Conservation (phyloP, 2,113 vertebrate species). For the Pelmatolapia mariae region DNA sequence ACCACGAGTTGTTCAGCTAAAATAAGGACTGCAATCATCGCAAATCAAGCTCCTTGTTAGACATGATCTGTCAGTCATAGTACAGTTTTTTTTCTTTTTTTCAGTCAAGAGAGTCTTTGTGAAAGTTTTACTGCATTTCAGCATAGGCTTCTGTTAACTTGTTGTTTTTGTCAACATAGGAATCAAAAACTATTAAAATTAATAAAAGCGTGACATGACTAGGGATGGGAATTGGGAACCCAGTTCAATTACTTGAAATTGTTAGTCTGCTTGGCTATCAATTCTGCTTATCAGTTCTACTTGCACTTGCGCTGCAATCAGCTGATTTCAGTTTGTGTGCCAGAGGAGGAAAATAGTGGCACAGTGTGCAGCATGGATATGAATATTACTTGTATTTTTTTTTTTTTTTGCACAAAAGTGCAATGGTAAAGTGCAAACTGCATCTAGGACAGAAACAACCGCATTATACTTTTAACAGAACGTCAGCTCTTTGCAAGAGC, state of each 20-base stretch:
- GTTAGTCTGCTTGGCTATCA: neutral
- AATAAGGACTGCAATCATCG: neutral
- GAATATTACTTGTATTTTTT: neutral
- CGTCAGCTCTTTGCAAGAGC: neutral
- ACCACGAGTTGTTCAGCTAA: constrained; percentile 17
- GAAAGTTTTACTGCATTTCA: neutral
- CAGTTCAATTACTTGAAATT: neutral
- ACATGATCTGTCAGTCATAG: neutral
- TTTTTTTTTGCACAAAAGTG: neutral
- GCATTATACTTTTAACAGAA: neutral
- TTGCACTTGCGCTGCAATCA: neutral
- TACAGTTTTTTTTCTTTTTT: neutral
- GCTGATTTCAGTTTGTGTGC: neutral
- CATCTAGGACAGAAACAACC: neutral
- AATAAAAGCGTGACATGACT: neutral
- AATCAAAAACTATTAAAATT: neutral
- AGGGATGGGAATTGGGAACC: neutral
- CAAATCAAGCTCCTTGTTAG: constrained; percentile 40
- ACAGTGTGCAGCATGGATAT: neutral
- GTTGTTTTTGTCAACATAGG: neutral
- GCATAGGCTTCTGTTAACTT: neutral
- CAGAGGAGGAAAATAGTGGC: neutral
- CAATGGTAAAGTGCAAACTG: neutral
- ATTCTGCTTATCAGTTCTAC: neutral
- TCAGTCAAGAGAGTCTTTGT: neutral